phyloP scores from a whole-genome alignment of 2,113 vertebrate species.

The Mustelus asterias region DNA sequence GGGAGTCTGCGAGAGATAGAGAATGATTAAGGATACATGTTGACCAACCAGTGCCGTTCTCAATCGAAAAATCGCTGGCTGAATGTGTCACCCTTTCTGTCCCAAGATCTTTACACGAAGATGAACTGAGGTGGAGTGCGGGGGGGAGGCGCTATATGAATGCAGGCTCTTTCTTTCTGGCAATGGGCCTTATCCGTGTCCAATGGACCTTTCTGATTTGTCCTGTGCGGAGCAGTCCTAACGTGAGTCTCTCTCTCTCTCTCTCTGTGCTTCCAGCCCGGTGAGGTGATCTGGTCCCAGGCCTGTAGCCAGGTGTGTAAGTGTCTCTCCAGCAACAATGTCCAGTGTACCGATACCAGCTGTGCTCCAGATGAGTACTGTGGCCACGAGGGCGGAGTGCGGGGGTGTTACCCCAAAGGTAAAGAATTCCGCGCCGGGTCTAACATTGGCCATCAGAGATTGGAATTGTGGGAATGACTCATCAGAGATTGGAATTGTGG shows the following conservation, averaged over 20 bases:
- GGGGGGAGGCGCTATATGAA: background rate
- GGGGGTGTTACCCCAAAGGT: background rate
- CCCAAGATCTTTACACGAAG: no score
- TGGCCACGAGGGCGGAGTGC: background rate
- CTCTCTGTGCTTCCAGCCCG: background rate
- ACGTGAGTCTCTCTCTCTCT: conserved; percentile 49
- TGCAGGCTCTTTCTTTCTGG: background rate
- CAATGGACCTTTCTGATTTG: conserved; percentile 46
- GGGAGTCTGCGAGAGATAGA: no score
- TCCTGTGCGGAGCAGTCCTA: conserved; percentile 51
- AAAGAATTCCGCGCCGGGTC: background rate
- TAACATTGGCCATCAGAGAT: background rate
- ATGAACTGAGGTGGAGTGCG: background rate
- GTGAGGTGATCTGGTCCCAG: background rate
- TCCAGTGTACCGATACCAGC: background rate
- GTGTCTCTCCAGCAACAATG: background rate
- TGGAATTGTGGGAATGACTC: background rate
- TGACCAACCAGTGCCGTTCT: no score
- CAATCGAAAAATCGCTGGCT: no score
- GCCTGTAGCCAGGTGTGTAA: background rate
- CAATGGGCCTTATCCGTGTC: background rate
- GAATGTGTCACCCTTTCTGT: no score
- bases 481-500: no score
- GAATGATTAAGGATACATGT: no score
- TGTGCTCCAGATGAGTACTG: background rate